These are phyloP conservation scores for Anseranas semipalmata DNA, from an alignment of 2,113 vertebrate species.

Conservation along the genomic window DNA sequence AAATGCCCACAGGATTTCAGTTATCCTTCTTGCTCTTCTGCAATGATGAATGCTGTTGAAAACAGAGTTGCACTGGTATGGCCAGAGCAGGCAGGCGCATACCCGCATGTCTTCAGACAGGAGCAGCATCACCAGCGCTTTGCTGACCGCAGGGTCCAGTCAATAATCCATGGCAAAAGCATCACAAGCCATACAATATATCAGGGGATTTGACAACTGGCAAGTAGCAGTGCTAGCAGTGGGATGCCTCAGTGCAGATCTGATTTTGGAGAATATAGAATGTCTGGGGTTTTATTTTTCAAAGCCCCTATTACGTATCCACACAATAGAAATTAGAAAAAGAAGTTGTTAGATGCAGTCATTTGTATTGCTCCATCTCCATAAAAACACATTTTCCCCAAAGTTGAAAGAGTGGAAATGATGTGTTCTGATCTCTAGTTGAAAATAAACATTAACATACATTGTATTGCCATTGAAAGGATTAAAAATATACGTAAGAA, in stretches of 20 bases:
- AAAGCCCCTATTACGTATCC: background rate
- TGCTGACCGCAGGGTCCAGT: background rate
- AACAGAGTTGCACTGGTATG: background rate
- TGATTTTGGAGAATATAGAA: background rate
- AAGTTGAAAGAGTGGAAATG: background rate
- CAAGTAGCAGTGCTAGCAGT: background rate
- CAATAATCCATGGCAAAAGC: background rate
- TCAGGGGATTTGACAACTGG: background rate
- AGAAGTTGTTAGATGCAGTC: background rate
- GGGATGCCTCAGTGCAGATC: background rate
- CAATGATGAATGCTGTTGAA: conserved; percentile 47
- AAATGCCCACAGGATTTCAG: conserved; percentile 42
- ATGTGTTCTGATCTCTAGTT: background rate
- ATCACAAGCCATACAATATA: background rate
- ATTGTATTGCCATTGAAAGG: background rate
- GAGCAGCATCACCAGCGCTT: conserved; percentile 13
- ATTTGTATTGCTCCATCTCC: background rate
- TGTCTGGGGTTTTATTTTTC: background rate
- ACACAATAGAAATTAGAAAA: background rate
- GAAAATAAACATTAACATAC: background rate
- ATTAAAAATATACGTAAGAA: background rate
- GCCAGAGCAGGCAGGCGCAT: background rate
- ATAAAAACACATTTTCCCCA: background rate
- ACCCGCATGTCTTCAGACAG: background rate
- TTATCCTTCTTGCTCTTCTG: conserved; percentile 21